Evolutionary conservation across 2,797 vertebrate species (phyloP), one percentile per base, ranked within the genome.

Genomic region (Artibeus lituratus): DNA sequence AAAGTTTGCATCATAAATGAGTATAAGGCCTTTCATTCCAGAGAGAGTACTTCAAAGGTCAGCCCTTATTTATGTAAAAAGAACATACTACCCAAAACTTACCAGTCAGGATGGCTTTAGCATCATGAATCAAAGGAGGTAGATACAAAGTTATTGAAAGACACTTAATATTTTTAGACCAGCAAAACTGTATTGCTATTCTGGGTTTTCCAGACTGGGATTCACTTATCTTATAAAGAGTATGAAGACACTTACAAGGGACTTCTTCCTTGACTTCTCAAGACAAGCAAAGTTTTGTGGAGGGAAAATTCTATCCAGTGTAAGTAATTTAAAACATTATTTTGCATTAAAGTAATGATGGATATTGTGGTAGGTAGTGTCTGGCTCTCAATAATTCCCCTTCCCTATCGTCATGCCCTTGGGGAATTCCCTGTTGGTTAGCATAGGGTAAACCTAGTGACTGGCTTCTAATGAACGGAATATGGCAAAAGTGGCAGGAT

Each of bases 1-100:
- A 72, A 93, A 96, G 49, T 83, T 55, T 80, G 76, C 88, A 73
- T 95, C 81, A 47, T 44, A 53, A 80, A 37, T 67, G 44, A 89
- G 49, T 18, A 81, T 37, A 32, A 57, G 83, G 44, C 39, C 42
- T 96, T 73, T 80, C 3, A 59, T n/a, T 51, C 44, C 83, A 83
- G 29, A 10, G 21, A 87, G 62, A 86, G 7, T 14, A 2, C 70
- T 89, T 94, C 82, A 90, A 88, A 94, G 72, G 67, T 67, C 78
- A 88, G 16, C 14, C 29, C 2, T 42, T 78, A 85, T 32, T 88
- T 73, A 39, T 42, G 19, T 1, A 77, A 42, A 83, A 55, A 84
- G 39, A 26, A 78, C 26, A 65, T 0, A 26, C 7, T 24, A 32
- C 14, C 37, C 26, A 35, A 76, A 83, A 53, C 32, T 16, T 19